Evolutionary conservation across 1,140 invertebrate species (phyloP).

Genomic region (Ylistrum balloti): DNA sequence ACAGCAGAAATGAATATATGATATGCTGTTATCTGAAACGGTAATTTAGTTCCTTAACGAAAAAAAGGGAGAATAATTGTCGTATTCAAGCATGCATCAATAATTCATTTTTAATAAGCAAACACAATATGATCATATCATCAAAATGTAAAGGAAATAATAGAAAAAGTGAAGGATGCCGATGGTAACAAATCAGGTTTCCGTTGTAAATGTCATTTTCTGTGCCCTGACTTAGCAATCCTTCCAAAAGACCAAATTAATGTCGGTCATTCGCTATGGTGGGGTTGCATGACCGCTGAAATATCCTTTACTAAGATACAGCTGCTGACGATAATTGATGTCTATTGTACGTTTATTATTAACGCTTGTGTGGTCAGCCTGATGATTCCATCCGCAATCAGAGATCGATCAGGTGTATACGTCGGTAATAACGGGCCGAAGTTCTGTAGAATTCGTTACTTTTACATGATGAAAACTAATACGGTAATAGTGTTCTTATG

Average conservation of each 20-base stretch:
- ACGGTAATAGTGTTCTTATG: constrained; percentile 7
- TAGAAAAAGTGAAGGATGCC: not conserved
- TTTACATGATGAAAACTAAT: not conserved
- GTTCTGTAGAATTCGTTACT: not conserved
- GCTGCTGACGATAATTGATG: not conserved
- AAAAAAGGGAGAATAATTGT: no score
- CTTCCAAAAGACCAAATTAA: no score
- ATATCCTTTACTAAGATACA: not conserved
- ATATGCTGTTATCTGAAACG: no score
- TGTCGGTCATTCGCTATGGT: not conserved
- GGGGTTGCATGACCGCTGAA: not conserved
- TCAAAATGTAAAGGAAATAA: no score
- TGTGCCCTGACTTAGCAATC: not conserved
- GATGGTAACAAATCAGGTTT: not conserved
- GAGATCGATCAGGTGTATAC: not conserved
- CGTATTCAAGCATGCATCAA: no score
- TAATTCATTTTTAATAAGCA: no score
- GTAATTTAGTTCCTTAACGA: no score
- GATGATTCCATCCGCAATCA: not conserved
- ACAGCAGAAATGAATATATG: no score
- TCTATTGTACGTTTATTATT: not conserved
- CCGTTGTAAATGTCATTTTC: not conserved
- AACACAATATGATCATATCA: no score
- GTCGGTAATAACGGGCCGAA: not conserved
- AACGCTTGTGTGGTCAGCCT: not conserved